A percentile compares a stretch with the other conserved stretches of the same genome.
phyloP scores from a whole-genome alignment of 2,113 vertebrate genomes.

The Nothocercus nigrocapillus region DNA sequence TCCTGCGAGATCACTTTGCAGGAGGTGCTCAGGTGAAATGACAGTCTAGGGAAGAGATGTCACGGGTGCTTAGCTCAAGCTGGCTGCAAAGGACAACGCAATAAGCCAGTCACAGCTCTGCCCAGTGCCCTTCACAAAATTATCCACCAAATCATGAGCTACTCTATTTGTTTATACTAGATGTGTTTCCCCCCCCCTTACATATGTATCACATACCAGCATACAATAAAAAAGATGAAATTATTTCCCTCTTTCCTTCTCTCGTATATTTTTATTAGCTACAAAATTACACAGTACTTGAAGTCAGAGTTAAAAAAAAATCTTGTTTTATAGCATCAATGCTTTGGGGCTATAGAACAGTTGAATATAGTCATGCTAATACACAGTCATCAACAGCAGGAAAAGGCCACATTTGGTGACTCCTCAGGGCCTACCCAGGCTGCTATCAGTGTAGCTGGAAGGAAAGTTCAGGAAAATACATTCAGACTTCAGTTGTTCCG shows the following conservation, averaged over 20 bases:
- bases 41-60: background rate
- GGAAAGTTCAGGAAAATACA: background rate
- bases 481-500: background rate
- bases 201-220: background rate
- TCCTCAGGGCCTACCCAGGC: background rate
- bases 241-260: background rate
- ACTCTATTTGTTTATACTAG: background rate
- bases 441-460: background rate
- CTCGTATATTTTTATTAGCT: background rate
- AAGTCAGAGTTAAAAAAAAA: background rate
- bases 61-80: background rate
- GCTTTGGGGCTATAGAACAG: background rate
- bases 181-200: background rate
- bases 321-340: background rate
- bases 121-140: background rate
- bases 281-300: background rate
- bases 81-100: background rate
- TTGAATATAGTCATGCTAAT: background rate
- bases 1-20: background rate
- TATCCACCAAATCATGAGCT: fast-evolving
- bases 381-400: background rate
- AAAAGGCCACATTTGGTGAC: background rate
- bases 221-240: background rate
- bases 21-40: background rate
- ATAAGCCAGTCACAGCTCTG: background rate